Percentiles rank a stretch among this genome's conserved stretches.
phyloP scores from a whole-genome alignment of 1,140 invertebrate species.

The Drosophila yakuba region DNA sequence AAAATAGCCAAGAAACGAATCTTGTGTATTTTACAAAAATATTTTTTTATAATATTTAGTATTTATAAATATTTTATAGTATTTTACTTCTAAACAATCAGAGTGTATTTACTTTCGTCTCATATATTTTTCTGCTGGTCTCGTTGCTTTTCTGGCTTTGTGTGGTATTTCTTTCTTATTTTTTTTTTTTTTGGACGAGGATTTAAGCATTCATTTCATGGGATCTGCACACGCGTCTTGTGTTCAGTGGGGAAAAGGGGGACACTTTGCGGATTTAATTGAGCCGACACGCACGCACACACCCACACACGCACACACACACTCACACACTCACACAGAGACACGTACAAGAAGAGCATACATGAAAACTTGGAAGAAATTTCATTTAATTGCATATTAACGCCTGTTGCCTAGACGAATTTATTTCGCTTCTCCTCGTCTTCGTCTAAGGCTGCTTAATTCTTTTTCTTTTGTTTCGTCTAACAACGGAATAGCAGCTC shows the following conservation, averaged over 20 bases:
- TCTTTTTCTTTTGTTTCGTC: neutral
- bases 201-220: slow-evolving; percentile 60
- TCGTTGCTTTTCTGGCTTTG: slow-evolving; percentile 21
- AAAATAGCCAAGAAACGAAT: neutral
- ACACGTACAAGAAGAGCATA: neutral
- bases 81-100: neutral
- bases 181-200: slow-evolving; percentile 13
- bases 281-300: slow-evolving; percentile 56
- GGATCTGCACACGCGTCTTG: slow-evolving; percentile 55
- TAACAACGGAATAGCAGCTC: neutral
- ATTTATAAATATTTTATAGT: neutral
- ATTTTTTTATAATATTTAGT: neutral
- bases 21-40: neutral
- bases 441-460: slow-evolving; percentile 6
- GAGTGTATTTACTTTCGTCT: slow-evolving; percentile 12
- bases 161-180: slow-evolving; percentile 14
- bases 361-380: slow-evolving; percentile 35
- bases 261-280: slow-evolving; percentile 62
- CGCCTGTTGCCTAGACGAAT: slow-evolving; percentile 53
- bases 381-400: slow-evolving; percentile 64
- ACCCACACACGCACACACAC: slow-evolving; percentile 29
- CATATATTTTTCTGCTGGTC: neutral
- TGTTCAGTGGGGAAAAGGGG: slow-evolving; percentile 22
- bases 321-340: slow-evolving; percentile 1
- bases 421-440: slow-evolving; percentile 21